These are phyloP conservation scores for Ceyx margarethae DNA, from an alignment of 2,113 vertebrate species.

Conservation along the genomic window DNA sequence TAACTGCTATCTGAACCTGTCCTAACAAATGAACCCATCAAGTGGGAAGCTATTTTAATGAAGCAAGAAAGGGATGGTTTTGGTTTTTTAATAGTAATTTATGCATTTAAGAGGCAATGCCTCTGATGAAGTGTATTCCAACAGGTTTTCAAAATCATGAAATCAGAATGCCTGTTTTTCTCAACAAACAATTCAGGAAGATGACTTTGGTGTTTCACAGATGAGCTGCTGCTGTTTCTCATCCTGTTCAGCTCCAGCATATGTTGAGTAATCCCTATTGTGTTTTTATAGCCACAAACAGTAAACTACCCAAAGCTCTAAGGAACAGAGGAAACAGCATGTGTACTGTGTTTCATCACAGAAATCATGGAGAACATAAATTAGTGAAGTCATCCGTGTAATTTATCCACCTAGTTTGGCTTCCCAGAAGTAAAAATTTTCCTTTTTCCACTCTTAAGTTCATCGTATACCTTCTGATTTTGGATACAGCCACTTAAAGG, in stretches of 20 bases:
- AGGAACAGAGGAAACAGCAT: constrained; percentile 64
- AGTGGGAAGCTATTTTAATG: not conserved
- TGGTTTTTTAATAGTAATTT: not conserved
- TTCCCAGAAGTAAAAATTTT: constrained; percentile 23
- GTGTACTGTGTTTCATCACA: constrained; percentile 59
- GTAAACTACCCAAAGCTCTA: constrained; percentile 69
- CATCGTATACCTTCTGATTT: not conserved
- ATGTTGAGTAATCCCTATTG: constrained; percentile 71
- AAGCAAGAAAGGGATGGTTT: not conserved
- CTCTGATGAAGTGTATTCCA: not conserved
- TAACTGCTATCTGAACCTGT: not conserved
- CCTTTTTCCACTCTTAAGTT: not conserved
- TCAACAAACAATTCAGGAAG: constrained; percentile 59
- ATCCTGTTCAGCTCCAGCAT: constrained; percentile 60
- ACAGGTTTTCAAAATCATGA: not conserved
- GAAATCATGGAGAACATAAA: constrained; percentile 66
- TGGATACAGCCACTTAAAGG: not conserved
- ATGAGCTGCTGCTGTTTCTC: constrained; percentile 61
- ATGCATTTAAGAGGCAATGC: not conserved
- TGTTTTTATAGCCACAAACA: constrained; percentile 66
- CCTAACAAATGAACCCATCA: not conserved
- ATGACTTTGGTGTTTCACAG: constrained; percentile 53
- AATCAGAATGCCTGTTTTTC: constrained; percentile 3
- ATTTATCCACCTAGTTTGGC: constrained; percentile 62
- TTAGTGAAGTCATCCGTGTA: constrained; percentile 59